Evolutionary conservation across 64 coral and sea anemone genomes (phyloP).

Genomic region (Stylophora pistillata): DNA sequence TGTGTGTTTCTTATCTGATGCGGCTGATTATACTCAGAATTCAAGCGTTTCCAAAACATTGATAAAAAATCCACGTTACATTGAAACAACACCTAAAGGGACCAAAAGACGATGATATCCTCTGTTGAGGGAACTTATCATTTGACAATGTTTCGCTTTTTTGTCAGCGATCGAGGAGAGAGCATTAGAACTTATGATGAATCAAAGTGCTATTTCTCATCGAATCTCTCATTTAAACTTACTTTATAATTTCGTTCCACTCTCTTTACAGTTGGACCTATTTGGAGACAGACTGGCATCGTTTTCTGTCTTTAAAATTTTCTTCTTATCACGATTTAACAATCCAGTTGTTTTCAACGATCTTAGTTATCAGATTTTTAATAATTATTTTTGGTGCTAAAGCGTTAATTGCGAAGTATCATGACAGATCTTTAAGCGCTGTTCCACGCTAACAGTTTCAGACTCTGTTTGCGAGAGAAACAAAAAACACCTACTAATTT

Average conservation of each 20-base stretch:
- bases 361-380: conserved; percentile 13
- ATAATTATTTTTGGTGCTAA: neutral
- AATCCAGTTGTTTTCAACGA: neutral
- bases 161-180: no score
- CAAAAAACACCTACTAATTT: neutral
- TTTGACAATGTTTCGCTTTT: no score
- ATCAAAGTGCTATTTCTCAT: no score
- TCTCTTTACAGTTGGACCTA: neutral
- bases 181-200: no score
- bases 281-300: neutral
- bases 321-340: conserved; percentile 1
- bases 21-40: no score
- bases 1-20: no score
- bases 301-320: conserved; percentile 31
- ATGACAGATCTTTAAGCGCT: neutral
- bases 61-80: no score
- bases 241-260: neutral
- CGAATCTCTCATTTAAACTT: no score
- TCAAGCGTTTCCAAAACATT: no score
- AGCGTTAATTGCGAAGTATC: neutral
- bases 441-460: neutral
- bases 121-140: no score
- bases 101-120: no score
- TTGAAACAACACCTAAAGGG: no score
- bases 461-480: neutral